Base-by-base conservation (phyloP, 2,888 invertebrate species). In the Cerastis rubricosa region DNA sequence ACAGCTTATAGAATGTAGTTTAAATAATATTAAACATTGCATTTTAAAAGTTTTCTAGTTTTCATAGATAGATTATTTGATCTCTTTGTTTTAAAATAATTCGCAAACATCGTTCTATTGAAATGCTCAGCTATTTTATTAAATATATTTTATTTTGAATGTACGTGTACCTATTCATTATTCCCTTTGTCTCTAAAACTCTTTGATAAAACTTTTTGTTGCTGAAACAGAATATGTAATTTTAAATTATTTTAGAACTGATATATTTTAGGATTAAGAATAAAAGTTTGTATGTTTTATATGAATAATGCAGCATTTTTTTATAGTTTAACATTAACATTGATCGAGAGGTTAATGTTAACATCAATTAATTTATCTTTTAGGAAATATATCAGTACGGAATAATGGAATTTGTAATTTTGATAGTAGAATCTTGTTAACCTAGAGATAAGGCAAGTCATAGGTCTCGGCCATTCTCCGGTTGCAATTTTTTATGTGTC, bases 131-230 rank as follows among this genome's bases (percentile, higher is more conserved):
- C 4, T 40, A 74, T 25, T 57, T 35, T 45, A 35, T 14, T 47
- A 35, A 73, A 47, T 73, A 9, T 35, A 35, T 12, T 22, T 40
- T 63, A 63, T 40, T 40, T 22, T 22, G 22, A 12, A 40, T 7
- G 63, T 40, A 63, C 47, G 51, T 51, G 59, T 59, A 22, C 17
- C 1, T 19, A 69, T 69, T 69, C 25, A 76, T 63, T 77, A 64
- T 71, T 77, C 71, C 14, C 25, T 71, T 80, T 77, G 35, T 59
- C 25, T 59, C 35, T 67, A 49, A 54, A 70, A 78, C 12, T 25
- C 47, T 79, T n/a, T 63, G 22, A 54, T 80, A 65, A 71, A 54
- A 29, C 14, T 8, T 35, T 45, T 11, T 3, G 8, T 25, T 22
- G 65, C 6, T 35, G 8, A 64, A 57, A 57, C 40, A 64, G 49